These are phyloP conservation scores for Akabosia matsudoensis DNA, from an alignment of 1,140 invertebrate genomes.

Conservation along the genomic window DNA sequence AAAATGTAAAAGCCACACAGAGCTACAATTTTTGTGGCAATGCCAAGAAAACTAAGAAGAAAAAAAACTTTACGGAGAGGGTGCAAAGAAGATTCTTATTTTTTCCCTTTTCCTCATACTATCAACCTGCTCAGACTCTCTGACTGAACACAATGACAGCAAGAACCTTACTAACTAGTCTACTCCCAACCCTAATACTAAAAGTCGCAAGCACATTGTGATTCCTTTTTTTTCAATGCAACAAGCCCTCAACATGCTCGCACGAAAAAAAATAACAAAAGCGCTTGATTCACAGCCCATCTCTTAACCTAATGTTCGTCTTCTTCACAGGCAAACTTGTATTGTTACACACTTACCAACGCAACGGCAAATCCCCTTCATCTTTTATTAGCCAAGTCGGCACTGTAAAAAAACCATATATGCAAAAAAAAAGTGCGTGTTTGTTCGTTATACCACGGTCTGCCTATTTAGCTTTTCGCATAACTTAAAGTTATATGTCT, in stretches of 20 bases:
- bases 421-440: no score
- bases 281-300: no score
- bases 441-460: no score
- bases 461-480: no score
- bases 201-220: not conserved
- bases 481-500: no score
- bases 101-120: not conserved
- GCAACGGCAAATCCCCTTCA: no score
- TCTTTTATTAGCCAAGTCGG: no score
- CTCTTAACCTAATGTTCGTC: no score
- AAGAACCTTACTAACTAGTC: not conserved
- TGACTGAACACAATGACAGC: constrained; percentile 18
- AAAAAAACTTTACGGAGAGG: not conserved
- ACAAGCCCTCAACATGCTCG: not conserved
- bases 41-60: not conserved
- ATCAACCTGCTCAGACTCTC: not conserved
- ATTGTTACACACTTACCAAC: no score
- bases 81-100: not conserved
- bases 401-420: no score
- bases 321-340: no score
- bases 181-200: not conserved
- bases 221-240: not conserved
- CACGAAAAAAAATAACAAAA: no score
- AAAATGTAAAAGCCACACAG: not conserved
- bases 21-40: not conserved